Conservation (phyloP, 2,113 vertebrate genomes). For the Actinemys pallida region DNA sequence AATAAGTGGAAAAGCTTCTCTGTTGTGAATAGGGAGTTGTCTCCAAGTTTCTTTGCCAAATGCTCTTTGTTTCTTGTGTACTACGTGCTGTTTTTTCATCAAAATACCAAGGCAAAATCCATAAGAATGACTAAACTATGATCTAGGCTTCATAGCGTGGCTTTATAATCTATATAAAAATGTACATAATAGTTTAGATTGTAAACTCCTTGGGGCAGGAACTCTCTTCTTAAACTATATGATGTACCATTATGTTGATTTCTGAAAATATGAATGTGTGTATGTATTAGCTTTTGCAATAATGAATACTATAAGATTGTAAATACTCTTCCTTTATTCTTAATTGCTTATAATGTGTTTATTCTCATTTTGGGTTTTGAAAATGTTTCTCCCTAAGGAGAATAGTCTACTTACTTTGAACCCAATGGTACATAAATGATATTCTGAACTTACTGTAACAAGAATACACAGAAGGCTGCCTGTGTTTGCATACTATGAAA, state of each 20-base stretch:
- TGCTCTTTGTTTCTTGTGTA: not conserved
- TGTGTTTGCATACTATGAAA: not conserved
- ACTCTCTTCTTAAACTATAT: not conserved
- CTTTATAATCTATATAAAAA: not conserved
- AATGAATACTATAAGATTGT: not conserved
- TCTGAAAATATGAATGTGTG: not conserved
- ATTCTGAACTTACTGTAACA: not conserved
- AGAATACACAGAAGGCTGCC: not conserved
- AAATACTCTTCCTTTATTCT: not conserved
- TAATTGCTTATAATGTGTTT: not conserved
- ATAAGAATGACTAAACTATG: not conserved
- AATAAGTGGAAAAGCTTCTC: not conserved
- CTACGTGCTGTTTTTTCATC: not conserved
- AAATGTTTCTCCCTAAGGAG: not conserved
- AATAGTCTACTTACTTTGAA: not conserved
- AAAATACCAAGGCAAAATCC: not conserved
- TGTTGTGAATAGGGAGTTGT: too few species aligned
- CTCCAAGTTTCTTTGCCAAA: not conserved
- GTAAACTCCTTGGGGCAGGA: not conserved
- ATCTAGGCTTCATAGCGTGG: not conserved
- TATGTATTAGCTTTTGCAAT: not conserved
- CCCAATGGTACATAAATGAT: not conserved
- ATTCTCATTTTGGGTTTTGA: not conserved
- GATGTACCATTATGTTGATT: not conserved
- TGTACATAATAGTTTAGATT: not conserved